A percentile compares a stretch with the other conserved stretches of the same genome.
Evolutionary conservation across 2,888 invertebrate genomes (phyloP).

Genomic region (Drosophila nigricruria): DNA sequence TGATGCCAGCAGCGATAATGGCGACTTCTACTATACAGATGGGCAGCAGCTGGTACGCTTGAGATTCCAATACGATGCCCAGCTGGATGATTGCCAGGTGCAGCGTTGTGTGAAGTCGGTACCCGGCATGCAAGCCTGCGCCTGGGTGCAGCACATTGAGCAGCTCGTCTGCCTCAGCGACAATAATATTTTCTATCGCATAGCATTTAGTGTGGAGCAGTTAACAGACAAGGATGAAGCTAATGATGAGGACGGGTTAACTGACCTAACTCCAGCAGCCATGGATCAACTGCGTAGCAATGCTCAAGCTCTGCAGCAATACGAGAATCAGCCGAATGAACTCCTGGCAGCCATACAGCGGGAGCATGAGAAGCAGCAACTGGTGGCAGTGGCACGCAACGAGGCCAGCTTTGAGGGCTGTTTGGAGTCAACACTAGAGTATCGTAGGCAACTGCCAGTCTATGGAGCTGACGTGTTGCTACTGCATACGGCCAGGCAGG

Average conservation of each 20-base stretch:
- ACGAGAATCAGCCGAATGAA: constrained; percentile 58
- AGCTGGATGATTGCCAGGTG: constrained; percentile 67
- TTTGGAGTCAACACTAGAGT: constrained; percentile 62
- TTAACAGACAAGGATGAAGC: constrained; percentile 3
- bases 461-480: constrained; percentile 40
- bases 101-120: constrained; percentile 67
- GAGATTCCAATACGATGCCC: constrained; percentile 63
- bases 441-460: constrained; percentile 60
- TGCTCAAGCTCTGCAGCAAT: constrained; percentile 58
- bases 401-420: constrained; percentile 41
- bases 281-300: constrained; percentile 60
- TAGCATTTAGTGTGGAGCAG: constrained; percentile 40
- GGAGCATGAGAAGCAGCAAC: constrained; percentile 79
- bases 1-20: constrained; percentile 63
- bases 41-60: constrained; percentile 74
- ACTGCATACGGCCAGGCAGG: constrained; percentile 37
- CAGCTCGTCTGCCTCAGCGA: constrained; percentile 82
- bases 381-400: constrained; percentile 70
- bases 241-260: constrained; percentile 6
- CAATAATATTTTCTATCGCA: constrained; percentile 83
- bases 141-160: constrained; percentile 75
- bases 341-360: constrained; percentile 67
- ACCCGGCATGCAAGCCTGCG: constrained; percentile 81
- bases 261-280: constrained; percentile 64
- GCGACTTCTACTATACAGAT: constrained; percentile 80